Base-by-base conservation (phyloP, 2,888 invertebrate genomes). In the Steromphala cineraria region DNA sequence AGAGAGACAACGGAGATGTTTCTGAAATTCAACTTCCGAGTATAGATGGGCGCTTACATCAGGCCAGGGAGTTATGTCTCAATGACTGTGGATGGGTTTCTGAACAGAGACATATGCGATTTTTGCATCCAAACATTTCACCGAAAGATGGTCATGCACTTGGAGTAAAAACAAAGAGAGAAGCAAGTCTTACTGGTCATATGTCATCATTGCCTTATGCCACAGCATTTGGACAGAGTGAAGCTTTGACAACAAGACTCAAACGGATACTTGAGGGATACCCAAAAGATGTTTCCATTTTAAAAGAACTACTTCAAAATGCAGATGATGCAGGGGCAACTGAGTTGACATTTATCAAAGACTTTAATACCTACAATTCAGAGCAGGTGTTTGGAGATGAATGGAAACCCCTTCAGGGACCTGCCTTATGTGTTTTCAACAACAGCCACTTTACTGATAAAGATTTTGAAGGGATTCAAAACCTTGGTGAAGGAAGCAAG, bases 231-330 rank as follows among this genome's bases (percentile, higher is more conserved):
- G 92, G 90, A 31, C 92, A 92, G 81, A 84, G 87, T 21, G 92
- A 92, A 79, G 86, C 88, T 46, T 85, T 92, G 17, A 87, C 90
- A 13, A 88, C 85, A 28, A 82, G 92, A 36, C 82, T 92, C 19
- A 89, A 87, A 67, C 80, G 91, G n/a, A 89, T 92, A 24, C 80
- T 92, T 5, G 76, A 86, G 0, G 87, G 90, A 5, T 92, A 92
- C 79, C 91, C 91, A 0, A 89, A 88, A 80, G 91, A 91, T 74
- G 82, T 85, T 62, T 89, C 89, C 15, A 85, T 92, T 40, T 84
- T 92, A 53, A 92, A 92, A 84, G 92, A 92, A 85, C 82, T 92
- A 7, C 78, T 92, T 7, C 92, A 91, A 81, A 91, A 91, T 85
- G 90, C 91, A n/a, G 91, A 91, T 80, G 91, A 91, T 84, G 90